phyloP scores from a whole-genome alignment of 2,797 vertebrate genomes.

The Gadopsis marmoratus region DNA sequence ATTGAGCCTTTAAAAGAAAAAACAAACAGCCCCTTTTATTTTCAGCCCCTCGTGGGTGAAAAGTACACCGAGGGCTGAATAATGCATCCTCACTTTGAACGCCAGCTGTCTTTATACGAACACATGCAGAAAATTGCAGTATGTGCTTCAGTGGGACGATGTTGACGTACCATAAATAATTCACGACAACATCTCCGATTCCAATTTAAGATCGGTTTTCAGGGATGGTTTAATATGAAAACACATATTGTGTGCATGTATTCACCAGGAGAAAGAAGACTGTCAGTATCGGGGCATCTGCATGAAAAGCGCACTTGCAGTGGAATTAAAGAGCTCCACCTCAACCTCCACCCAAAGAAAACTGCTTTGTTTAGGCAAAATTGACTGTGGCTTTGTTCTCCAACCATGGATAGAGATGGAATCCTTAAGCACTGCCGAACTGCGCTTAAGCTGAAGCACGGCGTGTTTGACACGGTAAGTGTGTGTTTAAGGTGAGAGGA shows the following conservation, averaged over 20 bases:
- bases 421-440: not conserved
- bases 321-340: too few species aligned
- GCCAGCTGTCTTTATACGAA: constrained; percentile 43
- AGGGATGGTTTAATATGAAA: constrained; percentile 18
- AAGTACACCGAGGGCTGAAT: constrained; percentile 61
- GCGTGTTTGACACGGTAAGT: constrained; percentile 19
- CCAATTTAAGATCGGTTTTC: not conserved
- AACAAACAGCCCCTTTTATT: constrained; percentile 46
- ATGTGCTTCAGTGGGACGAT: constrained; percentile 3
- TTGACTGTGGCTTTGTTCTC: not conserved
- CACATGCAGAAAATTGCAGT: constrained; percentile 10
- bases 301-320: not conserved
- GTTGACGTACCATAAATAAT: constrained; percentile 3
- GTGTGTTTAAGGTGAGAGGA: constrained; percentile 45
- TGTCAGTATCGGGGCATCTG: not conserved
- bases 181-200: not conserved
- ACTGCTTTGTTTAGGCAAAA: not conserved
- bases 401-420: not conserved
- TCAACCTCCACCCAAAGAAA: too few species aligned
- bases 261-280: not conserved
- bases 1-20: not conserved
- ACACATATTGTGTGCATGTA: not conserved
- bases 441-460: not conserved
- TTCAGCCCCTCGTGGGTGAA: constrained; percentile 55
- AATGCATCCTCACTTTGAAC: constrained; percentile 56